Base-by-base conservation (phyloP, 2,797 vertebrate species). In the Sebastolobus altivelis region DNA sequence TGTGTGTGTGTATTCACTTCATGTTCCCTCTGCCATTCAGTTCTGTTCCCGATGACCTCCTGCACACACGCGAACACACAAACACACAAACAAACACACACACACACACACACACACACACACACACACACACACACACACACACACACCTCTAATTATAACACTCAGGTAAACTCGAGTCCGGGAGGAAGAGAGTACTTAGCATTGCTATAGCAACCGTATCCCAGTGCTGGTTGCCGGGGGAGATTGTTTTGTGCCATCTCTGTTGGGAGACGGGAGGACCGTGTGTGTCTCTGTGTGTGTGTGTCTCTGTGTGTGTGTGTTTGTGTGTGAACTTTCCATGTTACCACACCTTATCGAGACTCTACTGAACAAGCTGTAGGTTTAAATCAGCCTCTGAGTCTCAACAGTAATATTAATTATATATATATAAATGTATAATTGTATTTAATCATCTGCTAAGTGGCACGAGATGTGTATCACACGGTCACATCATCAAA, bases 181-280 rank as follows among this genome's bases (percentile, higher is more conserved):
- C 86, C 38, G 22, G 84, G 80, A 89, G 92, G 90, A 93, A 87
- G 89, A 88, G 86, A 90, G 79, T 86, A 85, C 88, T 93, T 91
- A 90, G 80, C 86, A 87, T 93, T 71, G 40, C 94, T 86, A 94
- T 95, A 91, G 93, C 93, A 94, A 95, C 94, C n/a, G 79, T 92
- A 89, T 93, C 92, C 82, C 84, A 82, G 90, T 55, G 80, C 88
- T 77, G 77, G 90, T 93, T 93, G 92, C 93, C 75, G 74, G 49
- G 86, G 91, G 93, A 94, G 84, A 94, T 78, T 68, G 84, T 90
- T 93, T 89, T 88, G 72, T 86, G 90, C 77, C 80, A 72, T 86
- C 88, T 92, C 88, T 84, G 75, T 66, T 75, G 81, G 86, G 85
- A 87, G 77, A 76, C 10, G n/a, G 76, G 79, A 40, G 27, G 59